These are phyloP conservation scores for Oxytorus armatus DNA, from an alignment of 2,888 invertebrate species.

Conservation along the genomic window DNA sequence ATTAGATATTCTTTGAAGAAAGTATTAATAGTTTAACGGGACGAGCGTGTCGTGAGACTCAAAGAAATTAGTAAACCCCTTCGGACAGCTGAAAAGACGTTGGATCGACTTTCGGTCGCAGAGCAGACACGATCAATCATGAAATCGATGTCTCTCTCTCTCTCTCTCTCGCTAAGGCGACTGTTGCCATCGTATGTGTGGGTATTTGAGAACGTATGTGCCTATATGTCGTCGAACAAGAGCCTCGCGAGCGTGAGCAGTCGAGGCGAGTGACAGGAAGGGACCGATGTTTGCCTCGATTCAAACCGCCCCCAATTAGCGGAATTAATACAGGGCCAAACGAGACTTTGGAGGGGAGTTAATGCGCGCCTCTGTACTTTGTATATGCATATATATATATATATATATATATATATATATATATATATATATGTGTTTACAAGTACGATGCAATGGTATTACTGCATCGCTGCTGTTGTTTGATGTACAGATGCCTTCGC, in stretches of 20 bases:
- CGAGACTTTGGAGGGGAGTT: slow-evolving; percentile 79
- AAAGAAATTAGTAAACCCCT: slow-evolving; percentile 52
- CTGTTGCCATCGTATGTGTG: slow-evolving; percentile 21
- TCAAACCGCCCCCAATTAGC: slow-evolving; percentile 83
- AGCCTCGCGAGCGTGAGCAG: slow-evolving; percentile 56
- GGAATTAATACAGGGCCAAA: slow-evolving; percentile 81
- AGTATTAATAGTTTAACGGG: slow-evolving; percentile 14
- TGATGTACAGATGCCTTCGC: slow-evolving; percentile 64
- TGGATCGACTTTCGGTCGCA: slow-evolving; percentile 52
- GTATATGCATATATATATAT: slow-evolving; percentile 4
- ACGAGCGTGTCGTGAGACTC: slow-evolving; percentile 28
- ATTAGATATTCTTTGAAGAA: slow-evolving; percentile 3
- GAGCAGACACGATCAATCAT: slow-evolving; percentile 74
- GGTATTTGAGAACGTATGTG: slow-evolving; percentile 34
- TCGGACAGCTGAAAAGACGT: slow-evolving; percentile 47
- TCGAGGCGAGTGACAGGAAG: slow-evolving; percentile 67
- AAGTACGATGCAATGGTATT: slow-evolving; percentile 26
- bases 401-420: slow-evolving; percentile 40
- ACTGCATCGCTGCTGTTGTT: slow-evolving; percentile 41
- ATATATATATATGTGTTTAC: slow-evolving; percentile 71
- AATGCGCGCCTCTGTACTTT: slow-evolving; percentile 74
- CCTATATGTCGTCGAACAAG: slow-evolving; percentile 55
- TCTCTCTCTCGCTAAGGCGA: slow-evolving; percentile 43
- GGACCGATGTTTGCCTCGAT: slow-evolving; percentile 80
- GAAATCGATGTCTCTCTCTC: slow-evolving; percentile 74